Evolutionary conservation across 2,113 vertebrate genomes (phyloP), one percentile per base, ranked within the genome.

Genomic region (Panthera tigris): DNA sequence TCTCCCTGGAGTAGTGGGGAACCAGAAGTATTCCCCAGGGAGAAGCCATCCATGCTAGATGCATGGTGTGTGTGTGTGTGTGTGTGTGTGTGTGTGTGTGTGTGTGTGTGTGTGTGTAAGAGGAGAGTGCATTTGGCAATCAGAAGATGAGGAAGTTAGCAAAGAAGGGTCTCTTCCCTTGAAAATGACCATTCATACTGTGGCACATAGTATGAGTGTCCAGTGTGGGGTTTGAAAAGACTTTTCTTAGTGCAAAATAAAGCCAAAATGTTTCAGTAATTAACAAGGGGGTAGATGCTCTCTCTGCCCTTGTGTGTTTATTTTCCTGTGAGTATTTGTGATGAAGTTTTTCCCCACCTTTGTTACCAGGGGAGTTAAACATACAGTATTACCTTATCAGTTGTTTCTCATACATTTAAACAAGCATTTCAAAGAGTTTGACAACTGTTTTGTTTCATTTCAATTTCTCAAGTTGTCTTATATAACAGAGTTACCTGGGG

Each of bases 381-480:
- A 3, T 81, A 50, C 13, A 48, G 3, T 55, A 25, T 76, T 68
- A 39, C 25, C 41, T 71, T 73, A 27, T 95, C 33, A 55, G 25
- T 84, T 95, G 57, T 95, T 86, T 74, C 23, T 31, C 82, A 31
- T 50, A 65, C 48, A 36, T 89, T 79, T 33, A 85, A 96, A 83
- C 39, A 90, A 52, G 48, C 48, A 36, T 89, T 96, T 95, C 69
- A 65, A 29, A 79, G 6, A 80, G 31, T 78, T 73, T n/a, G 55
- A 88, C 55, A 79, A 5, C 29, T 33, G 39, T 88, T 89, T 69
- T 39, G 33, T 92, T 94, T 86, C 41, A 61, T 90, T 33, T 84
- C 50, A 23, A 55, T 81, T 82, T 55, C 41, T 31, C 27, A 55
- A n/a, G 39, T 91, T 97, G 81, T 97, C 96, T 97, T 97, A 76